Evolutionary conservation across 2,113 vertebrate species (phyloP), one percentile per base, ranked within the genome.

Genomic region (Phainopepla nitens): DNA sequence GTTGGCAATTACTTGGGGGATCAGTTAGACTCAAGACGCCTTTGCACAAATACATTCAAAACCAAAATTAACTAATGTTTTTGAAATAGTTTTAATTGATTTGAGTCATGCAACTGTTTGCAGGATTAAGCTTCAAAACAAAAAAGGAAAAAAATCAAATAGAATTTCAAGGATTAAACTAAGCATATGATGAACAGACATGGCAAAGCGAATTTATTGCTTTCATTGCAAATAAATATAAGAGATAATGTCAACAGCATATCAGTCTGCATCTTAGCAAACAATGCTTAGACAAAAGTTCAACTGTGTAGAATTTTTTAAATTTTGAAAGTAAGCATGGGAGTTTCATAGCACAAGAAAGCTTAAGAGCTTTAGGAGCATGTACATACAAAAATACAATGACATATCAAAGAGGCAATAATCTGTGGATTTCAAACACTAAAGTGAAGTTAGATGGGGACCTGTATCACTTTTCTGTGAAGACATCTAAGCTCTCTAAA

Each of bases 371-470:
- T 86, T 89, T n/a, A 91, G 64, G 7, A 73, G 15, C 27, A 45
- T 0, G 1, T 6, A 14, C 5, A 35, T 18, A n/a, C 1, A 5
- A 31, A 78, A 73, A 42, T 17, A 41, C 25, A 86, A 15, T 11
- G 64, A 13, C 29, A 1, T 29, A 51, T 14, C 22, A 35, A 57
- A 71, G 33, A 81, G 8, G 18, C 35, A 81, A 65, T 18, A 28
- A 65, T 15, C 29, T 31, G 39, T 4, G 69, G n/a, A 45, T 54
- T 78, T 36, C 25, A 39, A 87, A 29, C 9, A 18, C 28, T 41
- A 57, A 6, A 27, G 44, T 24, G 4, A 60, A 49, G 23, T 33
- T 25, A 24, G 29, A 50, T n/a, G 3, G 6, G 22, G 20, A 82
- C n/a, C 8, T 39, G 4, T 36, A 51, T n/a, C 15, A 13, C 31